A percentile compares a stretch with the other conserved stretches of the same genome.
Conservation (phyloP, 2,888 invertebrate genomes). For the Archaeoteleia sp. region DNA sequence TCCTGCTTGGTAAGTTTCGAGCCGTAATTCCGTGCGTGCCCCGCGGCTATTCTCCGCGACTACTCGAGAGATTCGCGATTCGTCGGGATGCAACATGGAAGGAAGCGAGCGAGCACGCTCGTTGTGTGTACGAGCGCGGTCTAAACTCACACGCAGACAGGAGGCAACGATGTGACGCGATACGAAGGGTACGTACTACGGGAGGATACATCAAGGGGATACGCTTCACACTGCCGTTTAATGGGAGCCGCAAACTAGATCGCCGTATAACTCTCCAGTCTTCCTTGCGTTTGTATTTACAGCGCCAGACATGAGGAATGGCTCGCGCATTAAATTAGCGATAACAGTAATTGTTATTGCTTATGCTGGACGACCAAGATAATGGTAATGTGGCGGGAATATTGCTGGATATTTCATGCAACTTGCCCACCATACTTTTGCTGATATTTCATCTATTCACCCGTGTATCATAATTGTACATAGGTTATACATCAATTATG, state of each 20-base stretch:
- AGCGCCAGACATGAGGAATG: conserved; percentile 64
- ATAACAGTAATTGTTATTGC: conserved; percentile 69
- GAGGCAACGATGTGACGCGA: conserved; percentile 35
- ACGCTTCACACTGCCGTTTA: conserved; percentile 69
- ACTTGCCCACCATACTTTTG: conserved; percentile 37
- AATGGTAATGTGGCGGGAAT: conserved; percentile 56
- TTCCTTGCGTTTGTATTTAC: conserved; percentile 61
- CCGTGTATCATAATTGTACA: conserved; percentile 11
- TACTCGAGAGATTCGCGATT: conserved; percentile 60
- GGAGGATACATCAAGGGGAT: conserved; percentile 60
- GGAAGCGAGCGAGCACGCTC: conserved; percentile 62
- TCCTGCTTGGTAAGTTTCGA: conserved; percentile 49
- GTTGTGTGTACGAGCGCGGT: conserved; percentile 51
- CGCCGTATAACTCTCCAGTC: conserved; percentile 55
- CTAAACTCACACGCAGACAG: conserved; percentile 24
- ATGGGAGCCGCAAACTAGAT: conserved; percentile 68
- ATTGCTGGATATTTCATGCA: conserved; percentile 55
- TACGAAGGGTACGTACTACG: conserved; percentile 7
- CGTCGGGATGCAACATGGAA: conserved; percentile 66
- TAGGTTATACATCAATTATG: conserved; percentile 38
- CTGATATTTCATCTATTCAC: conserved; percentile 47
- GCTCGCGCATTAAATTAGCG: conserved; percentile 65
- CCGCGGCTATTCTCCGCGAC: conserved; percentile 65
- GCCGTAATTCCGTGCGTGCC: conserved; percentile 65
- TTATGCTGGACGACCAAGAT: conserved; percentile 60